Evolutionary conservation across 2,113 vertebrate species (phyloP).

Genomic region (Nycticryphes semicollaris): DNA sequence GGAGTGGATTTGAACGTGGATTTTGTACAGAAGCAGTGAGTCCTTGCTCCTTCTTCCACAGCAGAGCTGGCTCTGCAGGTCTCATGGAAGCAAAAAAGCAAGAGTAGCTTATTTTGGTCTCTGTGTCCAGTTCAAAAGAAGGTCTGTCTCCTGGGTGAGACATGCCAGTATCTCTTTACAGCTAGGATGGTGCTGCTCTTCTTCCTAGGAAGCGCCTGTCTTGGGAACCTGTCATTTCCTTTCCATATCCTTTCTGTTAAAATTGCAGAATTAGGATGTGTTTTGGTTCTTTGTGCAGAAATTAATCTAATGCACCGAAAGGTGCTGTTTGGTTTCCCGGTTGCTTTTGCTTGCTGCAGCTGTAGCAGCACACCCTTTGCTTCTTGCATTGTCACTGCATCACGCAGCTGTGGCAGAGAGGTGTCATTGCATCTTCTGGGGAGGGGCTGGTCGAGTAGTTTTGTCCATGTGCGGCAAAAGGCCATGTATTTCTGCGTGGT

Average conservation of each 20-base stretch:
- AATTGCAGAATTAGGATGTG: not conserved
- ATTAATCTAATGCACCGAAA: not conserved
- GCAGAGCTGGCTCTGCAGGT: not conserved
- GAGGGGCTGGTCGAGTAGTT: not conserved
- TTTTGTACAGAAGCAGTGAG: not conserved
- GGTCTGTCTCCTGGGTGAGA: not conserved
- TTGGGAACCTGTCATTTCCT: not conserved
- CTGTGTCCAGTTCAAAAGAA: not conserved
- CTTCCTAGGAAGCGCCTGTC: not conserved
- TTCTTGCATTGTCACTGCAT: accelerated
- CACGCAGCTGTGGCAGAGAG: not conserved
- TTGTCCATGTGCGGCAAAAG: not conserved
- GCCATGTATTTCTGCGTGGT: not conserved
- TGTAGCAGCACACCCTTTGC: not conserved
- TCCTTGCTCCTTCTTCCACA: not conserved
- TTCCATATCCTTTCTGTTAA: not conserved
- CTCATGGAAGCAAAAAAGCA: not conserved
- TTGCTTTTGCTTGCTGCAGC: not conserved
- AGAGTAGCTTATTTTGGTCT: not conserved
- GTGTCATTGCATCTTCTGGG: not conserved
- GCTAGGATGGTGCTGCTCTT: not conserved
- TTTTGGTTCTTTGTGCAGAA: not conserved
- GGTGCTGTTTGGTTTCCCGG: not conserved
- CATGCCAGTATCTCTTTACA: not conserved
- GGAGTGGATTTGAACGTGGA: not conserved